These are phyloP conservation scores for Dynastes maya DNA, from an alignment of 2,888 invertebrate genomes.

Conservation along the genomic window DNA sequence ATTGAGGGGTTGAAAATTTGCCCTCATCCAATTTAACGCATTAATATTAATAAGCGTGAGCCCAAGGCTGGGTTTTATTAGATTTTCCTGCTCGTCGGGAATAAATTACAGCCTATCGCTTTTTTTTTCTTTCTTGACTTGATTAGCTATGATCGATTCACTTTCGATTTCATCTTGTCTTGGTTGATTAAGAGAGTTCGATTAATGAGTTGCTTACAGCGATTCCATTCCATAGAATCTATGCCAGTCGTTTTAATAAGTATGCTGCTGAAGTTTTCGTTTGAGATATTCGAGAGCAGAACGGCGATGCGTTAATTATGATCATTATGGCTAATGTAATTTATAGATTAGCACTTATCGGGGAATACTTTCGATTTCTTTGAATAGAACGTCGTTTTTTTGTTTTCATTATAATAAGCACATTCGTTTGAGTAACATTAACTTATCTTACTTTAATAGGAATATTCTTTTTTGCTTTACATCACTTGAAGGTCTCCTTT, in stretches of 20 bases:
- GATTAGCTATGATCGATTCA: slow-evolving; percentile 8
- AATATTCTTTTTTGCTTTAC: no score
- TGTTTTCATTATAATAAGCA: no score
- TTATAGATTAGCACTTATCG: not conserved
- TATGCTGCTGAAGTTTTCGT: not conserved
- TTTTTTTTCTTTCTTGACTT: not conserved
- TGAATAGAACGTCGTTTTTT: not conserved
- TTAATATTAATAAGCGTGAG: slow-evolving; percentile 25
- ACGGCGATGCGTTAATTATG: not conserved
- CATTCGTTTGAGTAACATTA: no score
- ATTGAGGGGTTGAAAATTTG: slow-evolving; percentile 4
- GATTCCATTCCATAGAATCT: not conserved
- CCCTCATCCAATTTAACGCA: not conserved
- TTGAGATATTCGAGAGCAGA: not conserved
- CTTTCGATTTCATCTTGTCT: slow-evolving; percentile 20
- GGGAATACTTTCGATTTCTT: not conserved
- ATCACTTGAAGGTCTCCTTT: no score
- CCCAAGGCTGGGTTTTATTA: slow-evolving; percentile 15
- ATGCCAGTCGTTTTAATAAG: not conserved
- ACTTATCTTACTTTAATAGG: no score
- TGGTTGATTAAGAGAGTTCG: not conserved
- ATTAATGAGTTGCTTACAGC: not conserved
- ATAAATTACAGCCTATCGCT: slow-evolving; percentile 3
- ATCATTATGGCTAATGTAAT: not conserved
- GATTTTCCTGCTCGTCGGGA: not conserved